These are phyloP conservation scores for Nephotettix cincticeps DNA, from an alignment of 1,140 invertebrate species.

Conservation along the genomic window DNA sequence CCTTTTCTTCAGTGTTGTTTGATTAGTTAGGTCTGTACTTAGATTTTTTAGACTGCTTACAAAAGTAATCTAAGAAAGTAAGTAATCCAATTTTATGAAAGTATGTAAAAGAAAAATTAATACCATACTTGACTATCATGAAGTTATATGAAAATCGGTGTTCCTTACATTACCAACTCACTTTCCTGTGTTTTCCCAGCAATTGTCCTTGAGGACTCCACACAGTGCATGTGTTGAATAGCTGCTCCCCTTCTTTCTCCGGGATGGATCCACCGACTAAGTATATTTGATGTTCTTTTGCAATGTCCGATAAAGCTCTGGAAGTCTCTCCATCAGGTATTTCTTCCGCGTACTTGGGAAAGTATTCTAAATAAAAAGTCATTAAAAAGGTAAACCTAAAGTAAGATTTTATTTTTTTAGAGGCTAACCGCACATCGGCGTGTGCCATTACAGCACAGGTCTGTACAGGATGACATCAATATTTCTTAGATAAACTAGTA, in stretches of 20 bases:
- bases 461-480: no score
- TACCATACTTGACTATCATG: no score
- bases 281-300: conserved; percentile 75
- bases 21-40: not conserved
- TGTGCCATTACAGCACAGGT: not conserved
- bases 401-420: not conserved
- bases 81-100: no score
- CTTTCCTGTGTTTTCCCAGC: conserved; percentile 72
- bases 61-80: no score
- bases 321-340: conserved; percentile 77
- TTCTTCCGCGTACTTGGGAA: conserved; percentile 81
- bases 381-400: not conserved
- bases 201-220: conserved; percentile 80
- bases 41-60: not conserved
- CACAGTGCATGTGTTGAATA: conserved; percentile 91
- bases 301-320: conserved; percentile 65
- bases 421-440: not conserved
- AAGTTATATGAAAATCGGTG: no score
- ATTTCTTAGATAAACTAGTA: no score
- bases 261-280: conserved; percentile 90
- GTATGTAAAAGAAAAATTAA: no score
- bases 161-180: conserved; percentile 44
- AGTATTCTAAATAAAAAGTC: conserved; percentile 66
- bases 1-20: no score
- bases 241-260: conserved; percentile 66